Percentiles rank a stretch among this genome's conserved stretches.
Conservation (phyloP, 1,140 invertebrate genomes). For the Campoletis sonorensis region DNA sequence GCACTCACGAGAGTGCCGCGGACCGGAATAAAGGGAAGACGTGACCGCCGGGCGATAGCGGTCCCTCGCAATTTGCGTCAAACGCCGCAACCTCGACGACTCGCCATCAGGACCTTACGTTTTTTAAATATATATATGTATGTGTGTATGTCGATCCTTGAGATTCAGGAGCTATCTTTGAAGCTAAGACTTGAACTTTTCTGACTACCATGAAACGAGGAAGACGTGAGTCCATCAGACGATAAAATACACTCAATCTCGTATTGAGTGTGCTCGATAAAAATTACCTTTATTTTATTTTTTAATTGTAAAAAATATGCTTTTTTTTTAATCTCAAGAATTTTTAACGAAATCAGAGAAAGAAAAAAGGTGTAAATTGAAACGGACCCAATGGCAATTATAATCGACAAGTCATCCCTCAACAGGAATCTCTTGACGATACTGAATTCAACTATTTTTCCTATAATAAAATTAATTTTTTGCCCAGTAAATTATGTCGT, state of each 20-base stretch:
- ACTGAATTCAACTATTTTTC: too few relatives aligned
- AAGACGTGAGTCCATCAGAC: conserved; percentile 21
- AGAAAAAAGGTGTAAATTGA: too few relatives aligned
- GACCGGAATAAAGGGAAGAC: conserved; percentile 66
- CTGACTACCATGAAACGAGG: conserved; percentile 41
- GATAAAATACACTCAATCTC: background rate
- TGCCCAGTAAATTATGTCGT: too few relatives aligned
- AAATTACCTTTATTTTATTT: background rate
- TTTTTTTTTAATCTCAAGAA: too few relatives aligned
- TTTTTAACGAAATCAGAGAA: too few relatives aligned
- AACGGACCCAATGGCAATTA: too few relatives aligned
- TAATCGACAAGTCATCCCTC: too few relatives aligned
- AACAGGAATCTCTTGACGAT: too few relatives aligned
- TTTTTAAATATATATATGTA: background rate
- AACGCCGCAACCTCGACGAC: conserved; percentile 64
- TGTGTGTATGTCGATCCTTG: background rate
- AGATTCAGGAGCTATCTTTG: background rate
- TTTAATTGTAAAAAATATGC: too few relatives aligned
- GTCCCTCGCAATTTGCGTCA: conserved; percentile 73
- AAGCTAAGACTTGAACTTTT: conserved; percentile 18
- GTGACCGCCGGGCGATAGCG: conserved; percentile 68
- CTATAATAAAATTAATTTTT: too few relatives aligned
- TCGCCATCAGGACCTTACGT: conserved; percentile 22
- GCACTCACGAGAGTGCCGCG: conserved; percentile 50
- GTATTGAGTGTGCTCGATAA: background rate